Evolutionary conservation across 2,797 vertebrate genomes (phyloP).

Genomic region (Fratercula arctica): DNA sequence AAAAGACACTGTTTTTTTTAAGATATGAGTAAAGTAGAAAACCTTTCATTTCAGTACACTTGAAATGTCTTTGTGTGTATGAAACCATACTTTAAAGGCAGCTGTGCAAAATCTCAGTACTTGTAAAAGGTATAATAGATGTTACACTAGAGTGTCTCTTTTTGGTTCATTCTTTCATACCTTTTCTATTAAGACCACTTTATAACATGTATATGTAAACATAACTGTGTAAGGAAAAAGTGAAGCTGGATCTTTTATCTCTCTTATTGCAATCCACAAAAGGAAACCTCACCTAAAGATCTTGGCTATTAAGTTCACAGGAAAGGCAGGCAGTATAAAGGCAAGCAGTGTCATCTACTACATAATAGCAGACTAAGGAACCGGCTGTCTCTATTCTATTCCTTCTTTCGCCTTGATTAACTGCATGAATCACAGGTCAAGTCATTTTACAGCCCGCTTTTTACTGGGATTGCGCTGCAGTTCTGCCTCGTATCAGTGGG

Average conservation of each 20-base stretch:
- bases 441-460: not conserved
- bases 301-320: not conserved
- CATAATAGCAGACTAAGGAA: not conserved
- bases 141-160: not conserved
- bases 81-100: not conserved
- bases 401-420: constrained; percentile 10
- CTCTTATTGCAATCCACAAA: not conserved
- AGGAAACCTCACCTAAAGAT: not conserved
- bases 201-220: constrained; percentile 34
- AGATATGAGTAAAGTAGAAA: not conserved
- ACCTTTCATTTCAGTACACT: not conserved
- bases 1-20: not conserved
- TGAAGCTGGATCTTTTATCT: not conserved
- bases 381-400: not conserved
- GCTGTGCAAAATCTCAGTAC: not conserved
- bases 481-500: not conserved
- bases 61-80: not conserved
- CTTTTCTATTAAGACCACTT: constrained; percentile 17
- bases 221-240: not conserved
- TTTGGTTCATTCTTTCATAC: not conserved
- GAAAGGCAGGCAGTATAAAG: not conserved
- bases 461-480: not conserved
- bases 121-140: not conserved
- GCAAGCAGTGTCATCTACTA: not conserved
- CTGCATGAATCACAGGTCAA: not conserved